Evolutionary conservation across 2,797 vertebrate species (phyloP).

Genomic region (Sebastes hubbsi): DNA sequence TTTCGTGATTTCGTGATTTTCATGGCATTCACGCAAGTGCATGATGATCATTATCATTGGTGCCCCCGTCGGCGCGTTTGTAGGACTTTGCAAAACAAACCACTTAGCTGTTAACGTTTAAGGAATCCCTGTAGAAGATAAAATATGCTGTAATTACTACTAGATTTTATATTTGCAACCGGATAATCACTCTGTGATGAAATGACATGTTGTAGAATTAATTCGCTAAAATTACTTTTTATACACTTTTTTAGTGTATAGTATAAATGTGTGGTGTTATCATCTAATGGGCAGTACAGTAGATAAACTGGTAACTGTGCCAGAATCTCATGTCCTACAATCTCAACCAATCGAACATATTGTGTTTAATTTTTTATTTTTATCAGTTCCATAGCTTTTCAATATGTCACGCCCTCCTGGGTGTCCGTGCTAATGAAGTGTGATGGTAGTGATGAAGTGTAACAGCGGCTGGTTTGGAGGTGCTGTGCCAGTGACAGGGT

Average conservation of each 20-base stretch:
- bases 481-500: constrained; percentile 75
- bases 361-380: constrained; percentile 6
- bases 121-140: background rate
- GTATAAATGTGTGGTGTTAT: background rate
- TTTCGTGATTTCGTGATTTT: too few relatives aligned
- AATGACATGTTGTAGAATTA: background rate
- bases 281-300: background rate
- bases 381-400: constrained; percentile 7
- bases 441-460: constrained; percentile 74
- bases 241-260: too few relatives aligned
- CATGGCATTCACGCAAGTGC: too few relatives aligned
- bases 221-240: background rate
- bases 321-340: background rate
- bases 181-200: background rate
- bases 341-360: constrained; percentile 12
- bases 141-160: background rate
- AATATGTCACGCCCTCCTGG: constrained; percentile 39
- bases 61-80: too few relatives aligned
- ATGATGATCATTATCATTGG: too few relatives aligned
- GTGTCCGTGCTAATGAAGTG: constrained; percentile 72
- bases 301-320: background rate
- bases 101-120: too few relatives aligned
- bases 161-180: background rate
- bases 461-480: constrained; percentile 60
- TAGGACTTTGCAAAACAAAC: too few relatives aligned